Percentiles rank a stretch among this genome's conserved stretches.
Evolutionary conservation across 2,888 invertebrate genomes (phyloP).

Genomic region (Drosophila silvestris): DNA sequence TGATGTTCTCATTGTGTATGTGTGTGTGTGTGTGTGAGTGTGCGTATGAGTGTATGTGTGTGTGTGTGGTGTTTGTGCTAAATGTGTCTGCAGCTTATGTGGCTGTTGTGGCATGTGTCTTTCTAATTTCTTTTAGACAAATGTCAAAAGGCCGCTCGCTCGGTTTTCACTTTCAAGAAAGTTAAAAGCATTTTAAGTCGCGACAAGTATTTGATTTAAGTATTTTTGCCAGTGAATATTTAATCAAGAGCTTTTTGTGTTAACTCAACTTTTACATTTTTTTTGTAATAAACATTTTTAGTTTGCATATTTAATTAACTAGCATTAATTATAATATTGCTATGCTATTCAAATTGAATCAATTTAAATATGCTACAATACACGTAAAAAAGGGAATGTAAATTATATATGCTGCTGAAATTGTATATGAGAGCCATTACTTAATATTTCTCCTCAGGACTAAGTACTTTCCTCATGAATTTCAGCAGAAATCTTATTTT

Average conservation of each 20-base stretch:
- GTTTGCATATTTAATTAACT: neutral
- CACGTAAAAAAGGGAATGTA: neutral
- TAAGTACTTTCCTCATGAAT: neutral
- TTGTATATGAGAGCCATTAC: neutral
- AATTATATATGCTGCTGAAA: neutral
- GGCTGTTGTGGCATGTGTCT: conserved; percentile 25
- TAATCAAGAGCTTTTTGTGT: neutral
- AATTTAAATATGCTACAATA: neutral
- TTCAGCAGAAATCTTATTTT: neutral
- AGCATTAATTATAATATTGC: neutral
- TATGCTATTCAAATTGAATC: neutral
- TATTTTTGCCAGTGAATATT: neutral
- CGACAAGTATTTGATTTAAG: neutral
- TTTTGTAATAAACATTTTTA: neutral
- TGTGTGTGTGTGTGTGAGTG: neutral
- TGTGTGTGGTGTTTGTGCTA: conserved; percentile 6
- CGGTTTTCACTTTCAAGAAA: conserved; percentile 26
- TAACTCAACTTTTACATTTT: neutral
- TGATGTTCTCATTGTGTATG: conserved; percentile 32
- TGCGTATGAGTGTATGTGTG: neutral
- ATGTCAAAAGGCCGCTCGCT: conserved; percentile 47
- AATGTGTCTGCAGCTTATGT: conserved; percentile 57
- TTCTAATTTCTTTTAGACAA: conserved; percentile 42
- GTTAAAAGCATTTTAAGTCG: neutral
- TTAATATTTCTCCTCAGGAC: neutral